Base-by-base conservation (phyloP, 2,888 invertebrate genomes). In the Apotomis betuletana region DNA sequence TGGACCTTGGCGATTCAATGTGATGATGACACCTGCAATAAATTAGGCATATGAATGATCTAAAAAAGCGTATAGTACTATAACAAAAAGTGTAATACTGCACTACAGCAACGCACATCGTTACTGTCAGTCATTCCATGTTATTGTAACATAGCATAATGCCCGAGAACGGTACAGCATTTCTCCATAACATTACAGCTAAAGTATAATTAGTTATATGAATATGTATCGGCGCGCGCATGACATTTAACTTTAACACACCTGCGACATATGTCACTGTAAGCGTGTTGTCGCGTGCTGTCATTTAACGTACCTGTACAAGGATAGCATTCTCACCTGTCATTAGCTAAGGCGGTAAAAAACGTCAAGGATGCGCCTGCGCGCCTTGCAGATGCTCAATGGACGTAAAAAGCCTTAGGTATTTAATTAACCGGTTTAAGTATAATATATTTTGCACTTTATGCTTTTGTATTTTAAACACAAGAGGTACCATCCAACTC, bases 151-250 rank as follows among this genome's bases (percentile, higher is more conserved):
- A 13, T 13, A 41, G 57, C 73, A 67, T 76, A 75, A 70, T 74
- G 60, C 65, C 12, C 74, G 36, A 63, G 70, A 77, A 78, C 76
- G 74, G 74, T 65, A 44, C 74, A 5, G 73, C 78, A 78, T 79
- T 77, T 75, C 77, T 77, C 71, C 79, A 79, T 79, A 78, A 74
- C 75, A 77, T 77, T 76, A 70, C 69, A 77, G 76, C 77, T 76
- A 77, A 58, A 70, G 68, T 63, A 74, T 71, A 73, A 74, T 70
- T 75, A 63, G 59, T 51, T 59, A 38, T 67, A 76, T 78, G 75
- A 76, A 78, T 79, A 77, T 76, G 67, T 67, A 75, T 67, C 60
- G 60, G n/a, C 63, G 73, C 41, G 72, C 73, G 74, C 74, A 68
- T 77, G 76, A 77, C 77, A 78, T 77, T 77, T 77, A 73, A 68